Conservation (phyloP, 2,888 invertebrate species). For the Andrena bucephala region DNA sequence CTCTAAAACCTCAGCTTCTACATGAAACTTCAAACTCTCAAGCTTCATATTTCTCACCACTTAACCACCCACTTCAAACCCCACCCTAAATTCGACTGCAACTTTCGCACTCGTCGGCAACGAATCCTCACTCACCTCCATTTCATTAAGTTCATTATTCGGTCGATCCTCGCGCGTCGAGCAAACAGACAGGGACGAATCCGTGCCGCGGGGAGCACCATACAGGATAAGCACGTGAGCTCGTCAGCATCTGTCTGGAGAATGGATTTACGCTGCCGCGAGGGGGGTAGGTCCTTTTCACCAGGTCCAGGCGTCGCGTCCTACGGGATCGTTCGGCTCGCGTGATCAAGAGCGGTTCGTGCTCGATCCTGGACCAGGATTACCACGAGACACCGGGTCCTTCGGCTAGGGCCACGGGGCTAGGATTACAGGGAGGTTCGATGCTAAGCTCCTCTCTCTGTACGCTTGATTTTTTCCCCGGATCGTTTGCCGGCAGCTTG, state of each 20-base stretch:
- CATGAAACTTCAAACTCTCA: not conserved
- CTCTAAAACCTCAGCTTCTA: not conserved
- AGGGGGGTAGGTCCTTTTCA: conserved; percentile 62
- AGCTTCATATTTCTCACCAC: not conserved
- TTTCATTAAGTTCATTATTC: conserved; percentile 18
- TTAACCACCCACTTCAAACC: not conserved
- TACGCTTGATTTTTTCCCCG: conserved; percentile 17
- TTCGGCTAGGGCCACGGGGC: conserved; percentile 18
- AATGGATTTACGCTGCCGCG: conserved; percentile 71
- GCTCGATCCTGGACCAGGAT: conserved; percentile 26
- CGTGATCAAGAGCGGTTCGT: conserved; percentile 23
- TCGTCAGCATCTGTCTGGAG: conserved; percentile 64
- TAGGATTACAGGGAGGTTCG: conserved; percentile 13
- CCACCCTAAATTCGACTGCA: not conserved
- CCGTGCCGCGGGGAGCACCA: conserved; percentile 26
- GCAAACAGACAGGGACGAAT: conserved; percentile 43
- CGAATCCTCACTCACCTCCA: not conserved
- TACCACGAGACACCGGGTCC: conserved; percentile 1
- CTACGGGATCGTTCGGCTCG: conserved; percentile 58
- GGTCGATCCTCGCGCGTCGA: not conserved
- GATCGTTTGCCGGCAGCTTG: not conserved
- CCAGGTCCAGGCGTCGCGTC: conserved; percentile 38
- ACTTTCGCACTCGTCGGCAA: not conserved
- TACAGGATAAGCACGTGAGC: conserved; percentile 40
- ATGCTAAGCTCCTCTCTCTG: conserved; percentile 7